These are phyloP conservation scores for Strigamia crassipes DNA, from an alignment of 2,888 invertebrate genomes.

Conservation along the genomic window DNA sequence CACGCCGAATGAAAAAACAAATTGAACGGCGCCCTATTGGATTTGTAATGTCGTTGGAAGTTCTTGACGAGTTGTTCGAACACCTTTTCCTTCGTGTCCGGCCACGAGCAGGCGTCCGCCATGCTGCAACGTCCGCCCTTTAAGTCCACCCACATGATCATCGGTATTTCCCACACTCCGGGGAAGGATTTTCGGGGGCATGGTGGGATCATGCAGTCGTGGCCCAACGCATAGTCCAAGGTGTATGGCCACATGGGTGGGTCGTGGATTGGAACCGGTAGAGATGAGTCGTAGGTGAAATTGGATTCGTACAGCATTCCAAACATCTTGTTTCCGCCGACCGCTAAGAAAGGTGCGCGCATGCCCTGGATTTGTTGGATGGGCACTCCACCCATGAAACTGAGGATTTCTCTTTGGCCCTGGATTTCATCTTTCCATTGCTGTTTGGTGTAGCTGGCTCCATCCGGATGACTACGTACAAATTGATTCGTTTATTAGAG, in stretches of 20 bases:
- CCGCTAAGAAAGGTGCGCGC: slow-evolving; percentile 86
- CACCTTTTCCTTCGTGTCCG: slow-evolving; percentile 83
- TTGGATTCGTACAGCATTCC: slow-evolving; percentile 95
- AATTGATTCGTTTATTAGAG: background rate
- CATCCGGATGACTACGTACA: slow-evolving; percentile 86
- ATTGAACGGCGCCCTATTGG: slow-evolving; percentile 90
- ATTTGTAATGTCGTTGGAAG: slow-evolving; percentile 90
- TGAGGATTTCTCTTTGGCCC: slow-evolving; percentile 88
- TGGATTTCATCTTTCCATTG: slow-evolving; percentile 95
- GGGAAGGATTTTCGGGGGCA: slow-evolving; percentile 92
- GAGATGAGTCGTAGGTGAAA: slow-evolving; percentile 93
- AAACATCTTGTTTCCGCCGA: slow-evolving; percentile 96
- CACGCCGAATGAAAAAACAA: slow-evolving; percentile 93
- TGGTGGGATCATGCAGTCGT: slow-evolving; percentile 95
- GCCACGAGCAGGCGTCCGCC: slow-evolving; percentile 94
- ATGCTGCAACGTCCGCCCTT: slow-evolving; percentile 92
- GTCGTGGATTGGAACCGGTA: slow-evolving; percentile 91
- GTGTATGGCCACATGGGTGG: slow-evolving; percentile 97
- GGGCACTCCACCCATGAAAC: slow-evolving; percentile 81
- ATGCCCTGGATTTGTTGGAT: slow-evolving; percentile 91
- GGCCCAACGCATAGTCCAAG: slow-evolving; percentile 90
- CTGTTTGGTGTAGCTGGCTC: slow-evolving; percentile 91
- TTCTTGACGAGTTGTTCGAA: slow-evolving; percentile 89
- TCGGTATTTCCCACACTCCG: slow-evolving; percentile 91
- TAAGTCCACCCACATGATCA: slow-evolving; percentile 97